Conservation (phyloP, 2,888 invertebrate genomes). For the Ditula angustiorana region DNA sequence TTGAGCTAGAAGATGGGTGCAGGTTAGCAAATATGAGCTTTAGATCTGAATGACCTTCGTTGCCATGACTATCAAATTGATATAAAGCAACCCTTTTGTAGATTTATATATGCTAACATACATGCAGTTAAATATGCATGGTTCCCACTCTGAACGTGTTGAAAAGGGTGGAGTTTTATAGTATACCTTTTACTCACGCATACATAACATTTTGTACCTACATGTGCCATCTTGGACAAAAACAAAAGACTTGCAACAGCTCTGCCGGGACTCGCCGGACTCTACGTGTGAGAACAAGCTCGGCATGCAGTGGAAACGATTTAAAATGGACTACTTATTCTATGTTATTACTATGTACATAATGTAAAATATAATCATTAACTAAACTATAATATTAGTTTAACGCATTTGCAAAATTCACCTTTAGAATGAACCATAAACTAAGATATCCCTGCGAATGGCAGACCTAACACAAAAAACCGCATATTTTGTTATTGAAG, state of each 20-base stretch:
- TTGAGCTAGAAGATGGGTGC: too few species aligned
- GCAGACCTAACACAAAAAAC: conserved; percentile 13
- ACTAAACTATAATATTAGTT: conserved; percentile 64
- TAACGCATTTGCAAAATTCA: conserved; percentile 73
- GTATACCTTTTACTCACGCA: too few species aligned
- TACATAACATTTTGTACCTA: too few species aligned
- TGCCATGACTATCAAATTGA: too few species aligned
- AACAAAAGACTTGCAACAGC: not conserved
- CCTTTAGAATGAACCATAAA: conserved; percentile 59
- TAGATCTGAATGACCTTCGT: too few species aligned
- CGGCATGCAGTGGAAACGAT: conserved; percentile 59
- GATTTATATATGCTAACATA: too few species aligned
- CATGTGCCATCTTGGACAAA: too few species aligned
- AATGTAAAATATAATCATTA: conserved; percentile 67
- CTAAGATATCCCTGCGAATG: conserved; percentile 53
- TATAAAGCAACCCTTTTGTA: too few species aligned
- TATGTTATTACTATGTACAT: conserved; percentile 70
- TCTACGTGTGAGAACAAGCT: conserved; percentile 44
- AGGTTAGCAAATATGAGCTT: too few species aligned
- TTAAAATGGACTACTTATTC: conserved; percentile 71
- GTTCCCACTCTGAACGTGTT: too few species aligned
- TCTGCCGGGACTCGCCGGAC: not conserved
- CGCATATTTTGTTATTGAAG: conserved; percentile 14
- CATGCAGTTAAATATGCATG: too few species aligned
- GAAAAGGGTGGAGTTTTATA: too few species aligned